phyloP scores from a whole-genome alignment of 2,888 invertebrate species.

The Resseliella maxima region DNA sequence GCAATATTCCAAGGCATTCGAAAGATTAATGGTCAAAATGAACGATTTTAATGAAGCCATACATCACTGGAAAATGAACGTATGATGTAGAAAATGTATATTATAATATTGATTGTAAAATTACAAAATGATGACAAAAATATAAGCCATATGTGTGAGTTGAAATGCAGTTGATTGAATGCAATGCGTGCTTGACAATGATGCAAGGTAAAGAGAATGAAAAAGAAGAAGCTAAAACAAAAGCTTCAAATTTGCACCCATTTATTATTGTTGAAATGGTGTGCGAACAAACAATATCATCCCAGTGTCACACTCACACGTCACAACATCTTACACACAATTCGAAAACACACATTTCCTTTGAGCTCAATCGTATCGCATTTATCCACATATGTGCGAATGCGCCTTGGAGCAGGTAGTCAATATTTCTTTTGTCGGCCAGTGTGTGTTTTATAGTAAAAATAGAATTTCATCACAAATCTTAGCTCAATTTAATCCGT shows the following conservation, averaged over 20 bases:
- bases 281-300: conserved; percentile 30
- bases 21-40: neutral
- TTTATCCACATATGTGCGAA: neutral
- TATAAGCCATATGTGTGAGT: neutral
- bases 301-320: neutral
- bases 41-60: neutral
- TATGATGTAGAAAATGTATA: neutral
- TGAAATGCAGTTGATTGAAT: conserved; percentile 30
- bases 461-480: conserved; percentile 53
- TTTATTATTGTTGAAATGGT: neutral
- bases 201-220: neutral
- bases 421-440: conserved; percentile 29
- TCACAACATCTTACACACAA: conserved; percentile 15
- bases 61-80: conserved; percentile 17
- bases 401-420: conserved; percentile 44
- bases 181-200: conserved; percentile 7
- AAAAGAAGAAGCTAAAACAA: neutral
- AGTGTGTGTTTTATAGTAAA: neutral
- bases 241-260: neutral
- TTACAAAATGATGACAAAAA: neutral
- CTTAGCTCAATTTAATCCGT: conserved; percentile 25
- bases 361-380: neutral
- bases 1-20: conserved; percentile 15
- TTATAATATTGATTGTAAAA: neutral
- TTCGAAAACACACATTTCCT: neutral